phyloP scores from a whole-genome alignment of 1,140 invertebrate genomes.

The Palaemon carinicauda region DNA sequence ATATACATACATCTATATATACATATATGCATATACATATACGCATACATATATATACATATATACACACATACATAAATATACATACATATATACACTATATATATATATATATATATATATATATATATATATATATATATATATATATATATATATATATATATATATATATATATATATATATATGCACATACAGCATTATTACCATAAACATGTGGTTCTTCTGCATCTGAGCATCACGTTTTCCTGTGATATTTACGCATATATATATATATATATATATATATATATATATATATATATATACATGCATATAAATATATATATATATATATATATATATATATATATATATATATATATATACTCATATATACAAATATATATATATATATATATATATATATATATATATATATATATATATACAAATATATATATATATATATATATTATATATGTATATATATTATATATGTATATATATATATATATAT shows the following conservation, averaged over 20 bases:
- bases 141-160: too few species aligned
- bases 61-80: not conserved
- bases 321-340: not conserved
- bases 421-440: too few species aligned
- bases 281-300: not conserved
- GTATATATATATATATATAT: too few species aligned
- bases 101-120: too few species aligned
- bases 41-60: not conserved
- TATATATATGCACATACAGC: too few species aligned
- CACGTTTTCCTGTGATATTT: too few species aligned
- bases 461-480: not conserved
- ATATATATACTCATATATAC: not conserved
- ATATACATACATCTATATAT: not conserved
- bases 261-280: not conserved
- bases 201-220: too few species aligned
- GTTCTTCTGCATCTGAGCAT: too few species aligned
- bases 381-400: not conserved
- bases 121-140: too few species aligned
- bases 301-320: not conserved
- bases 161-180: too few species aligned
- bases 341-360: not conserved
- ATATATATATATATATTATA: too few species aligned
- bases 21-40: not conserved
- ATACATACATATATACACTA: not conserved
- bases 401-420: not conserved